Base-by-base conservation (phyloP, 2,888 invertebrate genomes). In the Petrolisthes manimaculis region DNA sequence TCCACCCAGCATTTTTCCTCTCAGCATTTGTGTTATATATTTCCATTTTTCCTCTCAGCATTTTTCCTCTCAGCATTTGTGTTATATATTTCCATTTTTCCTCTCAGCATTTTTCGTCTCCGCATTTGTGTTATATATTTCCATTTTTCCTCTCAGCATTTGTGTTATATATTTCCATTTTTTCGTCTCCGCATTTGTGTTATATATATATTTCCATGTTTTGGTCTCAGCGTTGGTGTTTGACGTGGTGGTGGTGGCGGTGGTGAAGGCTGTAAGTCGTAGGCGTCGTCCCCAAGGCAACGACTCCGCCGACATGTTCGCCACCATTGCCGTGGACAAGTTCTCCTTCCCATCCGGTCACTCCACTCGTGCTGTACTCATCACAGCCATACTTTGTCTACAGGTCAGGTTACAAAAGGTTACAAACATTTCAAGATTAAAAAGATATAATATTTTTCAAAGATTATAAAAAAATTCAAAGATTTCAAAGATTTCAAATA, bases 311-410 rank as follows among this genome's bases (percentile, higher is more conserved):
- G 96, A 97, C 92, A 94, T 96, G 91, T 93, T 96, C 89, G 94
- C 95, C 67, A 93, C 93, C 3, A 91, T 97, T 37, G 96, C 97
- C 0, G 96, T 97, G 0, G 98, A 98, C 93, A 96, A 97, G 92
- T 99, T 96, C 93, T 95, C 96, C 81, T 99, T 99, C 93, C 99
- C 99, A 14, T 99, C 98, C 0, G 98, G 98, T 0, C 99, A 99
- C 93, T 95, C 97, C 0, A 97, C 98, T 54, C 94, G 99, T 91
- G 95, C 97, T 0, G 95, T 96, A 5, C 83, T 91, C 84, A 81
- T 91, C 18, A 83, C 84, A 9, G 6, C 84, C n/a, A 74, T 91
- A 12, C 56, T 91, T 18, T 74, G 86, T n/a, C 18, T 84, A n/a
- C 85, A 89, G 85, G 90, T 86, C 75, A 61, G 54, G 2, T 37